phyloP scores from a whole-genome alignment of 2,797 vertebrate genomes.

The Paratrypauchen microcephalus region DNA sequence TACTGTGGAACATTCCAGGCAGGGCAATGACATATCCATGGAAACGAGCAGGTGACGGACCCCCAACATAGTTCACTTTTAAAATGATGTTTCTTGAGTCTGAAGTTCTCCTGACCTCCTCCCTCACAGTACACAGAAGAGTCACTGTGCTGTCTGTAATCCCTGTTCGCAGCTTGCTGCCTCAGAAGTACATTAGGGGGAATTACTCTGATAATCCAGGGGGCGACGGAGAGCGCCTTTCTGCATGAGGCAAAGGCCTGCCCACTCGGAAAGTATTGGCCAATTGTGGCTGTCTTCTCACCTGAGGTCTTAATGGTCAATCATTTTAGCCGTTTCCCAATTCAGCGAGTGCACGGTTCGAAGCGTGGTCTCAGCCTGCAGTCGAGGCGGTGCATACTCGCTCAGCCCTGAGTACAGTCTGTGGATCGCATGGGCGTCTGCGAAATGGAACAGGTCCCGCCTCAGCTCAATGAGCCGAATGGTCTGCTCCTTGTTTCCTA shows the following conservation, averaged over 20 bases:
- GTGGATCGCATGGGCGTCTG: too few relatives aligned
- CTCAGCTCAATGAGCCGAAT: too few relatives aligned
- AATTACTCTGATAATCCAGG: constrained; percentile 73
- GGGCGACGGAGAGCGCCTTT: constrained; percentile 56
- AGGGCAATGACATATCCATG: too few relatives aligned
- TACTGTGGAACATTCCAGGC: too few relatives aligned
- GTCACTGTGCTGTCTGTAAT: constrained; percentile 53
- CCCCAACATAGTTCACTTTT: too few relatives aligned
- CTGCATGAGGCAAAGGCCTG: constrained; percentile 34
- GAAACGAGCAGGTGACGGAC: too few relatives aligned
- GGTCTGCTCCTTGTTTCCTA: too few relatives aligned
- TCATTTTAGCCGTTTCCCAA: neutral
- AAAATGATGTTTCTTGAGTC: neutral
- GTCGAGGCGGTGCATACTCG: too few relatives aligned
- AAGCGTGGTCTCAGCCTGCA: too few relatives aligned
- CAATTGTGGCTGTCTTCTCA: constrained; percentile 37
- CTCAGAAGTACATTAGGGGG: constrained; percentile 74
- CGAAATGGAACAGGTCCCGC: too few relatives aligned
- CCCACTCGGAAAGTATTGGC: constrained; percentile 42
- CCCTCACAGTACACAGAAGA: constrained; percentile 13
- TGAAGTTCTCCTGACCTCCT: constrained; percentile 1
- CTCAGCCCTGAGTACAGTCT: too few relatives aligned
- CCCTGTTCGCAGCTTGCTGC: constrained; percentile 65
- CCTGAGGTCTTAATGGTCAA: neutral
- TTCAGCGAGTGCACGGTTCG: too few relatives aligned